Evolutionary conservation across 2,888 invertebrate genomes (phyloP), one percentile per base, ranked within the genome.

Genomic region (Hydroisotoma schaefferi): DNA sequence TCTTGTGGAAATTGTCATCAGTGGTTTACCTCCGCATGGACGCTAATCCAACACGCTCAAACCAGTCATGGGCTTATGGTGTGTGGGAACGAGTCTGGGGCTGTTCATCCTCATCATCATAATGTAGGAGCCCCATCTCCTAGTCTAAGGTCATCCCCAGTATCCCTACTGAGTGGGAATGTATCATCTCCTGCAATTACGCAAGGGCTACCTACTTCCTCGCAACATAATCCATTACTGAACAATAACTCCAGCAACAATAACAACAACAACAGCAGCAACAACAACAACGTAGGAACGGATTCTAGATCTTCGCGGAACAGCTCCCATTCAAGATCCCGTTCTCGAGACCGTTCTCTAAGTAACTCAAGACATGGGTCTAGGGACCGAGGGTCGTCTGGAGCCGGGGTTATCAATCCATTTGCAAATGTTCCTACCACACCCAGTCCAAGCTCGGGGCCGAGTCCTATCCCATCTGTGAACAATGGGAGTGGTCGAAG

Each of bases 41-140:
- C 88, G 59, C 82, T 97, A 63, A 84, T 97, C 40, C 94, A 95
- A 76, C 97, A 97, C 77, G 94, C 90, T 27, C 95, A 97, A 78
- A 88, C 89, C 75, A 86, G 88, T 61, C 97, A 97, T 75, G 94
- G 94, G 22, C 87, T 95, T 65, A 90, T 92, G 78, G 90, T 97
- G 75, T 97, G 94, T 81, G 54, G 37, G 15, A 57, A 59, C 26
- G n/a, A 51, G 46, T 20, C 44, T 10, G 23, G 28, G 12, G 20
- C 52, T 10, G 18, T 20, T 4, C 20, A 15, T 37, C n/a, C 52
- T 3, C n/a, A 20, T 6, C 12, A 20, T 18, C 8, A 43, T 18
- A 43, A n/a, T 43, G 10, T 18, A 10, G 20, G 22, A 28, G 28
- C 61, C 15, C n/a, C 59, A 3, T 25, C 51, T 10, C n/a, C 46